phyloP scores from a whole-genome alignment of 2,888 invertebrate genomes.

The Tanytarsus gracilentus region DNA sequence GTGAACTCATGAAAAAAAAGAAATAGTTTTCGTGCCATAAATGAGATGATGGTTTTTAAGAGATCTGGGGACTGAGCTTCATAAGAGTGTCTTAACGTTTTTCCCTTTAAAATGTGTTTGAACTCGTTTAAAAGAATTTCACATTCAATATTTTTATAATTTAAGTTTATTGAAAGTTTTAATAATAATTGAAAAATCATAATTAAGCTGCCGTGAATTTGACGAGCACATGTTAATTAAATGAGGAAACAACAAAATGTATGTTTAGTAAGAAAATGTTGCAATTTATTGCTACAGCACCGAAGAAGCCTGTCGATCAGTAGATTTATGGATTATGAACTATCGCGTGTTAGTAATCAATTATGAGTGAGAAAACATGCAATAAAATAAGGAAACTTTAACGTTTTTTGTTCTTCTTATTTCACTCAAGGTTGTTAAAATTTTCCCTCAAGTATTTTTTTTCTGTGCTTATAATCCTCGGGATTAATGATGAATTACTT shows the following conservation, averaged over 20 bases:
- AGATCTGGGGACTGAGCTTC: too few relatives aligned
- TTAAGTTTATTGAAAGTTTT: too few relatives aligned
- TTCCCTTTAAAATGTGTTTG: too few relatives aligned
- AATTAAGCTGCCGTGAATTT: too few relatives aligned
- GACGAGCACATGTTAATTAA: too few relatives aligned
- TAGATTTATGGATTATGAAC: slow-evolving; percentile 8
- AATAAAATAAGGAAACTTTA: background rate
- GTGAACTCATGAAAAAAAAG: background rate
- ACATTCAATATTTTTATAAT: too few relatives aligned
- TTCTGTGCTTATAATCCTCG: background rate
- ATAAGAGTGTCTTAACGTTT: too few relatives aligned
- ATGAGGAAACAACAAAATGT: too few relatives aligned
- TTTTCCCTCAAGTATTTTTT: background rate
- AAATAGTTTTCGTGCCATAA: slow-evolving; percentile 6
- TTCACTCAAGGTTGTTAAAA: slow-evolving; percentile 12
- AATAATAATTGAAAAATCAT: too few relatives aligned
- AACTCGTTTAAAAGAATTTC: too few relatives aligned
- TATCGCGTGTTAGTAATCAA: slow-evolving; percentile 15
- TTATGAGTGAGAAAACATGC: background rate
- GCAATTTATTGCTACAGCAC: too few relatives aligned
- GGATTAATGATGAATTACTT: background rate
- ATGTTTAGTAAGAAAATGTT: too few relatives aligned
- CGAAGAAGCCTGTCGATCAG: background rate
- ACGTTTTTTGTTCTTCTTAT: background rate
- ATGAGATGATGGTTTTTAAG: background rate